Percentiles rank a stretch among this genome's conserved stretches.
Conservation (phyloP, 1,140 invertebrate species). For the Heterodera schachtii region DNA sequence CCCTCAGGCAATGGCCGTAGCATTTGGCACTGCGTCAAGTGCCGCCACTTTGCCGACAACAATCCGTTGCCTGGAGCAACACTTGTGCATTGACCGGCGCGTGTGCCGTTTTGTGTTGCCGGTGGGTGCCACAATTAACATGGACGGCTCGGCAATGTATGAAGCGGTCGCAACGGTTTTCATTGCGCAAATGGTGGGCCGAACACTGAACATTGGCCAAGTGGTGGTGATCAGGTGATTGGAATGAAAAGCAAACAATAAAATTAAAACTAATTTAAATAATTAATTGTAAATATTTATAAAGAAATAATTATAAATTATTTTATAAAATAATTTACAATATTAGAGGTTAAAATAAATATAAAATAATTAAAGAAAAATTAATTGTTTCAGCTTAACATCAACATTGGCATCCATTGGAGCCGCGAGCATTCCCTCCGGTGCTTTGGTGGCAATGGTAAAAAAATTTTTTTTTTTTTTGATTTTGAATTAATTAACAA, state of each 20-base stretch:
- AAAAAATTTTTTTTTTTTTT: not conserved
- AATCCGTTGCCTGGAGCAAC: constrained; percentile 73
- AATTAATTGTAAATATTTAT: too few relatives aligned
- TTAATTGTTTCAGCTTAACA: constrained; percentile 74
- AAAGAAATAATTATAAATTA: too few relatives aligned
- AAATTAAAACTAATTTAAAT: too few relatives aligned
- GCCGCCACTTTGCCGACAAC: constrained; percentile 86
- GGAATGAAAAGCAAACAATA: not conserved
- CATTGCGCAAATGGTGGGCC: constrained; percentile 73
- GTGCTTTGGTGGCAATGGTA: constrained; percentile 92
- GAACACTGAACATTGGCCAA: constrained; percentile 69
- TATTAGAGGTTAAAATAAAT: not conserved
- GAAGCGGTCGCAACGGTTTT: constrained; percentile 70
- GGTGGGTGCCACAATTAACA: constrained; percentile 72
- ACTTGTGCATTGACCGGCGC: constrained; percentile 67
- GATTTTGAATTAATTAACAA: too few relatives aligned
- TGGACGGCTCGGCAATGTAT: constrained; percentile 70
- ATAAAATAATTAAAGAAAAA: not conserved
- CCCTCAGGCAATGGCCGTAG: constrained; percentile 66
- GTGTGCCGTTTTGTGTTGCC: constrained; percentile 92
- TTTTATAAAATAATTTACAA: not conserved
- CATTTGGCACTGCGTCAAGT: constrained; percentile 67
- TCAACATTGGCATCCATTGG: constrained; percentile 94
- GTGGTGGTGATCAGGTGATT: constrained; percentile 80
- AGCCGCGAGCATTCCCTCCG: constrained; percentile 85